Evolutionary conservation across 2,888 invertebrate species (phyloP).

Genomic region (Drosophila trichaetosa): DNA sequence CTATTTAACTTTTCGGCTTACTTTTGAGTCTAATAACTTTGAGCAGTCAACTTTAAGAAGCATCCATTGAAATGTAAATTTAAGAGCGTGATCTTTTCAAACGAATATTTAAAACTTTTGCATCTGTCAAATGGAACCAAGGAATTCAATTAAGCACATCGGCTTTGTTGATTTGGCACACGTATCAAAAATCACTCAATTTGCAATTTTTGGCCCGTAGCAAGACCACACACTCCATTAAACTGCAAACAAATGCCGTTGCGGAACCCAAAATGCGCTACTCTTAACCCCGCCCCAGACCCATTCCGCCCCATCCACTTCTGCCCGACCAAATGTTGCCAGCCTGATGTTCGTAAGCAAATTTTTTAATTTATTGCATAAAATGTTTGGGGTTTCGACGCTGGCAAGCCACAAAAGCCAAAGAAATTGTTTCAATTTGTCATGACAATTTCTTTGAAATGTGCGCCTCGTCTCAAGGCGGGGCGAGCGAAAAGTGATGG

Average conservation of each 20-base stretch:
- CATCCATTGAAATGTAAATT: neutral
- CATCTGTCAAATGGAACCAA: conserved; percentile 36
- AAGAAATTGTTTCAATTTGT: conserved; percentile 81
- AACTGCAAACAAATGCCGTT: conserved; percentile 68
- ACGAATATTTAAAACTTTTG: conserved; percentile 2
- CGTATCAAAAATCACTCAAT: conserved; percentile 74
- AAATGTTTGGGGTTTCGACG: conserved; percentile 66
- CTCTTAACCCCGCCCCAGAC: neutral
- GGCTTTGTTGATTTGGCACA: conserved; percentile 18
- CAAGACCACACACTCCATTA: conserved; percentile 70
- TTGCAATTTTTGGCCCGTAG: conserved; percentile 39
- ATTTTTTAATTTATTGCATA: conserved; percentile 78
- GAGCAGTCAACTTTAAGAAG: neutral
- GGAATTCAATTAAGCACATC: conserved; percentile 52
- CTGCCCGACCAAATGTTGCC: conserved; percentile 12
- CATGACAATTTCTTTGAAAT: conserved; percentile 77
- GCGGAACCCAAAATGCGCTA: conserved; percentile 1
- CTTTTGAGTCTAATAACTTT: neutral
- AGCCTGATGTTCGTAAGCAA: conserved; percentile 57
- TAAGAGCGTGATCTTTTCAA: neutral
- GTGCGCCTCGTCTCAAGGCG: conserved; percentile 33
- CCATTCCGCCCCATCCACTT: neutral
- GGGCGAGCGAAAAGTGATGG: neutral
- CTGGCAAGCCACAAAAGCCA: conserved; percentile 72
- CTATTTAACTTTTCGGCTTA: neutral